These are phyloP conservation scores for Tenthredo mesomela DNA, from an alignment of 2,888 invertebrate genomes.

Conservation along the genomic window DNA sequence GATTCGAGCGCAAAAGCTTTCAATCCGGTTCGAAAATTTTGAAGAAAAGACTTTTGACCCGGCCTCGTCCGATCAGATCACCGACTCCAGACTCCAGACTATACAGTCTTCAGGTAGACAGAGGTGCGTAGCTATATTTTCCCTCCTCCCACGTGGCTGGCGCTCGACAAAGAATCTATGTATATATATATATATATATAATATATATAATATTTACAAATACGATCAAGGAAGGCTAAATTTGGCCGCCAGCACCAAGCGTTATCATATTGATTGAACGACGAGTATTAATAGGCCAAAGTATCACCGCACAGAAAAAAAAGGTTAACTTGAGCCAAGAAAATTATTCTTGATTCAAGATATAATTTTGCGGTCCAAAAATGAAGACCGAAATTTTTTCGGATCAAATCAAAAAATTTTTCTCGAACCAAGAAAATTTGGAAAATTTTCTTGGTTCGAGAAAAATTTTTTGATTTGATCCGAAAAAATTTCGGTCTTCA, in stretches of 20 bases:
- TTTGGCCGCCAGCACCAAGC: slow-evolving; percentile 2
- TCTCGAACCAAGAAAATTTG: no score
- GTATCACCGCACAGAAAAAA: neutral
- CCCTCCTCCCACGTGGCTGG: slow-evolving; percentile 42
- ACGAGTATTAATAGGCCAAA: neutral
- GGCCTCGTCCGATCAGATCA: neutral
- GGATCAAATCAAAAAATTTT: no score
- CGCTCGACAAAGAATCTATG: slow-evolving; percentile 13
- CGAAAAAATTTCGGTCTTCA: no score
- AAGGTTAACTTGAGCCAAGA: no score
- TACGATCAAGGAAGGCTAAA: neutral
- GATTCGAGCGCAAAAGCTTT: neutral
- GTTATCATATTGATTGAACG: slow-evolving; percentile 13
- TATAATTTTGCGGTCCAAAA: no score
- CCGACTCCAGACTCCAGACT: slow-evolving; percentile 38
- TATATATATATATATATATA: neutral
- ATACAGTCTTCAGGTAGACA: slow-evolving; percentile 35
- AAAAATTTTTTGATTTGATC: no score
- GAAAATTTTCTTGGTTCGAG: no score
- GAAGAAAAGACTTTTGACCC: slow-evolving; percentile 23
- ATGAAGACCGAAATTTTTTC: no score
- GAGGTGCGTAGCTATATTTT: slow-evolving; percentile 11
- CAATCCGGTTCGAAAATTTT: neutral
- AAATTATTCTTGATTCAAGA: no score
- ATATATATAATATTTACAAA: neutral